phyloP scores from a whole-genome alignment of 2,113 vertebrate genomes.

The Echinops telfairi region DNA sequence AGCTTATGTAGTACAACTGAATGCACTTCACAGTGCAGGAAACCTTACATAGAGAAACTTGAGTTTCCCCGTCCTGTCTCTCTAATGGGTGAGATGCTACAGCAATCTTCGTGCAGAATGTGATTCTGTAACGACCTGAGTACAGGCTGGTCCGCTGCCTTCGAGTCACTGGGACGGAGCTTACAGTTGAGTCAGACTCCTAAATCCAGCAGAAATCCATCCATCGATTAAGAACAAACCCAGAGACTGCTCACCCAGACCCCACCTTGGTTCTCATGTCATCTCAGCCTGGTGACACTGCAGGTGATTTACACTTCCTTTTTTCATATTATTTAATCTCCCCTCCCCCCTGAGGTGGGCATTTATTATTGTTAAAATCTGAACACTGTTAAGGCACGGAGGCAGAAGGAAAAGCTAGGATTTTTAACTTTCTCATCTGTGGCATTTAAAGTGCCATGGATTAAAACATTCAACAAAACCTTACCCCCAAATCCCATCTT shows the following conservation, averaged over 20 bases:
- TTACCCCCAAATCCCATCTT: neutral
- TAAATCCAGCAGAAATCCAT: neutral
- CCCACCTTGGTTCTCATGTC: neutral
- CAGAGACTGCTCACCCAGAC: neutral
- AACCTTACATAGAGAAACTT: neutral
- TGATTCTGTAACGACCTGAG: neutral
- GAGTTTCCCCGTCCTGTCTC: neutral
- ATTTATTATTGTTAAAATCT: neutral
- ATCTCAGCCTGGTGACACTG: neutral
- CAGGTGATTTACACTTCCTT: neutral
- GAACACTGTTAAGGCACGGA: neutral
- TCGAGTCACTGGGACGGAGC: neutral
- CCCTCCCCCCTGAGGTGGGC: neutral
- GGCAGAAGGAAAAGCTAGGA: neutral
- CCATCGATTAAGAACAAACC: neutral
- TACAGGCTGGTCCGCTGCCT: neutral
- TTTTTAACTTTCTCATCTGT: neutral
- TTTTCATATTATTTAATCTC: neutral
- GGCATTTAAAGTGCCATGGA: neutral
- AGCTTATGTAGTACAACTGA: neutral
- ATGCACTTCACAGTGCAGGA: neutral
- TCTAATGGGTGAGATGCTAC: neutral
- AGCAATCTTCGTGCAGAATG: neutral
- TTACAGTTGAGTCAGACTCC: neutral
- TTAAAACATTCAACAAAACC: neutral